Evolutionary conservation across 2,113 vertebrate genomes (phyloP), one percentile per base, ranked within the genome.

Genomic region (Naja naja): DNA sequence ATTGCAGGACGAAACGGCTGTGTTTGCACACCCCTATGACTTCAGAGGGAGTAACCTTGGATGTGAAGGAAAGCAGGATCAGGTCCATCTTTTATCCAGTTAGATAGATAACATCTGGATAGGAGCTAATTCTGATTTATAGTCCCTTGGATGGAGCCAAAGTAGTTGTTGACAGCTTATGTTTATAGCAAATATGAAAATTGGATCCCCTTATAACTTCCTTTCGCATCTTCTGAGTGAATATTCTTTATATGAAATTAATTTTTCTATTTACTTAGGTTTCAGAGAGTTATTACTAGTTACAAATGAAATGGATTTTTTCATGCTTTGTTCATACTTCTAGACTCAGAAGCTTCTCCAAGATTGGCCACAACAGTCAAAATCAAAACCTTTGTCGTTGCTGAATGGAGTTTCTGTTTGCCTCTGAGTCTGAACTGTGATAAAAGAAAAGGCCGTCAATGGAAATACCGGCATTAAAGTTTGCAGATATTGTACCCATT

Each of bases 71-170:
- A 92, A 90, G 6, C 55, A 90, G 89, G 89, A 90, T 20, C 91
- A 91, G 93, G 91, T 12, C 89, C 94, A 0, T 10, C 34, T 0
- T 94, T 94, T 91, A 92, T 93, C 93, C 0, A 2, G 87, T 89
- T 90, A 90, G 93, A 94, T 94, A 94, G 91, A 91, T 94, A 95
- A 96, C 96, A 96, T 96, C 96, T 97, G 96, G 81, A 54, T 94
- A 93, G 1, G 56, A 92, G 93, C 64, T 88, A 87, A 90, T 95
- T 93, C 58, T 85, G 89, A 47, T 0, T 89, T 93, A 74, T 55
- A 60, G 92, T 94, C 60, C 92, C 94, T 95, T 91, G 90, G 93
- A 92, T 60, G 85, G 87, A 90, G 47, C 93, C 86, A 69, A 45
- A 18, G 60, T 90, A 58, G 88, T 92, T 95, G 96, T 95, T 34